Evolutionary conservation across 1,140 invertebrate genomes (phyloP).

Genomic region (Zaprionus inermis): DNA sequence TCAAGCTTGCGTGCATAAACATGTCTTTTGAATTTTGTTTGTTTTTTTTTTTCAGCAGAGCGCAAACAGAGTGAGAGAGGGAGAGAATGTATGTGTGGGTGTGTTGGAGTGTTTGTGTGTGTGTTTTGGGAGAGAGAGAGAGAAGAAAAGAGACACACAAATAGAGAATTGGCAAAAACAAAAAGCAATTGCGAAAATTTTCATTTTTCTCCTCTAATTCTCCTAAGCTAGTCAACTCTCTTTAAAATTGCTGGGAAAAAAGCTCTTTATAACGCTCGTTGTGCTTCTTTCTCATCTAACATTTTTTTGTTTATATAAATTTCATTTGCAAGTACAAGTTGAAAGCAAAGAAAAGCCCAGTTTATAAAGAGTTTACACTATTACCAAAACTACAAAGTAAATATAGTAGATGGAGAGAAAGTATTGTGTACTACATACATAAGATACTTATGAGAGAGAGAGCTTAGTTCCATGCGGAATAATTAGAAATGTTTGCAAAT

Average conservation of each 20-base stretch:
- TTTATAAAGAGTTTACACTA: slow-evolving; percentile 40
- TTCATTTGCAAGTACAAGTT: slow-evolving; percentile 44
- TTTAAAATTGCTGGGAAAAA: slow-evolving; percentile 23
- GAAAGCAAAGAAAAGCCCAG: slow-evolving; percentile 51
- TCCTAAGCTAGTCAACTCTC: not conserved
- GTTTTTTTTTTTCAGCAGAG: not conserved
- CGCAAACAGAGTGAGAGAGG: not conserved
- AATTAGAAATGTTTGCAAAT: slow-evolving; percentile 17
- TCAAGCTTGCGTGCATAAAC: slow-evolving; percentile 27
- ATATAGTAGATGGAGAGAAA: slow-evolving; percentile 18
- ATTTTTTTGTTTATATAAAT: not conserved
- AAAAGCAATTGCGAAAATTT: slow-evolving; percentile 7
- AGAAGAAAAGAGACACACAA: slow-evolving; percentile 32
- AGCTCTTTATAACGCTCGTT: slow-evolving; percentile 25
- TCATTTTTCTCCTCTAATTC: slow-evolving; percentile 2
- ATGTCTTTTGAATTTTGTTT: slow-evolving; percentile 5
- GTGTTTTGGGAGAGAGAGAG: slow-evolving; percentile 3
- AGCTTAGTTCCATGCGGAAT: slow-evolving; percentile 33
- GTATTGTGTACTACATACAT: slow-evolving; percentile 27
- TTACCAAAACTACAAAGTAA: slow-evolving; percentile 57
- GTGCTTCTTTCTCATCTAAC: not conserved
- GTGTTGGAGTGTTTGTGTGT: not conserved
- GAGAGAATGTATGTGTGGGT: slow-evolving; percentile 2
- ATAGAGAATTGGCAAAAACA: slow-evolving; percentile 36
- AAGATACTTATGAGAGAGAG: slow-evolving; percentile 28